These are phyloP conservation scores for Bhutanitis thaidina DNA, from an alignment of 2,888 invertebrate species.

Conservation along the genomic window DNA sequence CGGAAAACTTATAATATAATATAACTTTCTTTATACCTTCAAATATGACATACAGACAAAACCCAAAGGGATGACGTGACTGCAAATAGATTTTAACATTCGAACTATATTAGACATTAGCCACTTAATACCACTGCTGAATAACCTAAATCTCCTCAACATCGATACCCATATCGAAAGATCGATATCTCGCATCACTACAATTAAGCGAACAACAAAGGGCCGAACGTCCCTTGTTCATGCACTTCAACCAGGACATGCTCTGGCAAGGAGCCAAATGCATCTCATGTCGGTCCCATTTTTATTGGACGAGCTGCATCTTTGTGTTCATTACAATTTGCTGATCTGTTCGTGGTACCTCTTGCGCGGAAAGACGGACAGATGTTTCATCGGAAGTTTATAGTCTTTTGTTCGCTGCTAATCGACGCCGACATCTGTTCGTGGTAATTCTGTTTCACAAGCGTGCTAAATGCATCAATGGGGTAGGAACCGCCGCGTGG, in stretches of 20 bases:
- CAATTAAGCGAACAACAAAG: constrained; percentile 4
- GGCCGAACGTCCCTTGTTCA: constrained; percentile 9
- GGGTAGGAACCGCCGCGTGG: too few species aligned
- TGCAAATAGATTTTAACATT: too few species aligned
- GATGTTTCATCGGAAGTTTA: constrained; percentile 8
- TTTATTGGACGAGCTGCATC: constrained; percentile 4
- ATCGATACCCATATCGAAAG: not conserved
- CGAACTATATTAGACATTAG: too few species aligned
- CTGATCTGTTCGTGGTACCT: not conserved
- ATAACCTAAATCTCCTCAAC: too few species aligned
- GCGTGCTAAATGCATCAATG: too few species aligned
- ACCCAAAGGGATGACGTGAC: too few species aligned
- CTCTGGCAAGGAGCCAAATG: constrained; percentile 10
- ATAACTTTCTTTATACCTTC: too few species aligned
- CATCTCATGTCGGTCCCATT: constrained; percentile 2
- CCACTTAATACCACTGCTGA: too few species aligned
- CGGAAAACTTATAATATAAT: too few species aligned
- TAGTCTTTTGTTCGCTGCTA: constrained; percentile 15
- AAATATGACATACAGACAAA: too few species aligned
- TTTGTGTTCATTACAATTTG: constrained; percentile 6
- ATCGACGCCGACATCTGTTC: constrained; percentile 1
- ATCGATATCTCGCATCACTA: not conserved
- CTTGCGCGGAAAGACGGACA: not conserved
- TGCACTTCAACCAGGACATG: constrained; percentile 1
- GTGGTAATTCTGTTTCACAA: not conserved